Conservation (phyloP, 2,113 vertebrate genomes). For the Oryctolagus cuniculus region mOryCun1.1 NC_091436.1:39528001-39528500, state of each 20-base stretch:
- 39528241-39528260: not conserved
- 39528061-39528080: no score
- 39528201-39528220: not conserved
- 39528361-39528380: slow-evolving; percentile 11
- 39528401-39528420: not conserved
- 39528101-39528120: not conserved
- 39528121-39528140: not conserved
- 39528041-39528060: no score
- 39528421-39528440: not conserved
- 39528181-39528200: not conserved
- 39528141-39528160: not conserved
- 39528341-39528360: slow-evolving; percentile 38
- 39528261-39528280: not conserved
- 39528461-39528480: not conserved
- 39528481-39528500: not conserved
- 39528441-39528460: not conserved
- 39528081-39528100: not conserved
- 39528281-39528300: not conserved
- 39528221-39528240: not conserved
- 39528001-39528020: no score
- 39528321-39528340: not conserved
- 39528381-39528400: not conserved
- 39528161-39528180: not conserved
- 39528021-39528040: no score
- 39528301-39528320: slow-evolving; percentile 8